Base-by-base conservation (phyloP, 2,113 vertebrate species). In the Gulo gulo region DNA sequence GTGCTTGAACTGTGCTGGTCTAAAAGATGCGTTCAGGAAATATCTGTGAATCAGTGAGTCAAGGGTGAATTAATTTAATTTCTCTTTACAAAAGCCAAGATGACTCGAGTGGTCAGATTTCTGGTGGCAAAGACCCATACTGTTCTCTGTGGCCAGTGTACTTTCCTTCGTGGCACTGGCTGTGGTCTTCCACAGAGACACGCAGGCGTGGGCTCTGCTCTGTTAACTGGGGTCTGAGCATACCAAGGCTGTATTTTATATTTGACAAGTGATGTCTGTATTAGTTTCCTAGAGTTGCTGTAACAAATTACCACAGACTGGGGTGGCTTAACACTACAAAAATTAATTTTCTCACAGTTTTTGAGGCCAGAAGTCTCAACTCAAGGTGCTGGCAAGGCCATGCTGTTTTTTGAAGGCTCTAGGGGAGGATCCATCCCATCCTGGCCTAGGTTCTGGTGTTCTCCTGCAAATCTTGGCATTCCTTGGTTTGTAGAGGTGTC, bases 171-270 rank as follows among this genome's bases (percentile, higher is more conserved):
- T 20, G 36, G 13, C 15, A 42, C 14, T 21, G 23, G 7, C 24
- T 13, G 7, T 23, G 45, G 16, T 3, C 12, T 12, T 7, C 24
- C 13, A 21, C 26, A 20, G 1, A 24, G 45, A 5, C 39, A 5
- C 52, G 4, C 2, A 1, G 47, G 16, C 4, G 0, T 7, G 52
- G 47, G 6, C 11, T 55, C n/a, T 14, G 21, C 24, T 20, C 9
- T 2, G 87, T 16, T 63, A 12, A 23, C 45, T 45, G 34, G 7
- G 24, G 39, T 61, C 4, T 34, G 7, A 50, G 83, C 34, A 26
- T 34, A n/a, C 9, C 4, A 7, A 45, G 42, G 24, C 29, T 2
- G 5, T 6, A 9, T 4, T 50, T 81, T 2, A 14, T 52, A 2
- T 16, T 55, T 29, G 45, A 50, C 21, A n/a, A 5, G 1, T 74